Evolutionary conservation across 1,140 invertebrate species (phyloP), one percentile per base, ranked within the genome.

Genomic region (Xylocopa sonorina): DNA sequence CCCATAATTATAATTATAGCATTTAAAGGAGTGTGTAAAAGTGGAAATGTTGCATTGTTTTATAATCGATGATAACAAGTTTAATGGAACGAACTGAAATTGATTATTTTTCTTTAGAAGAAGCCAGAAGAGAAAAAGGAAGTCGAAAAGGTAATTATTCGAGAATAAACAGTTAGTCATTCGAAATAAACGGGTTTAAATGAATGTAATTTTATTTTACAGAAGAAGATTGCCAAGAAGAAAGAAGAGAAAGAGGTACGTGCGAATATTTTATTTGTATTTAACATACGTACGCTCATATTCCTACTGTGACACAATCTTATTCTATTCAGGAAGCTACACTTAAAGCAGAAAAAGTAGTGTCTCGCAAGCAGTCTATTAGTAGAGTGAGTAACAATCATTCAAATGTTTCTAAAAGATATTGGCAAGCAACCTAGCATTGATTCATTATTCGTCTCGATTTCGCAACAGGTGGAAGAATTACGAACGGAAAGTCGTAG

Each of bases 401-500:
- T 18, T 7, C 3, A 12, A 0, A 58, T 38, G 41, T 66, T 9
- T 18, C n/a, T 38, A 6, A 21, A 41, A 21, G n/a, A 29, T 27
- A 32, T 66, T 48, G 1, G 3, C 16, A 34, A 50, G 6, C 18
- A 14, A 38, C 29, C 12, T 34, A 21, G 41, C 51, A 38, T 12
- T 27, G 10, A 73, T 50, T 46, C 48, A 21, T 66, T 32, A 38
- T 43, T 51, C 34, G 4, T 12, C 1, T 27, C 58, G 1, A 55
- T 46, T 76, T 58, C 0, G 5, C 14, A 12, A 43, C 3, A 86
- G 90, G 86, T 93, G 12, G 90, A 93, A 75, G 91, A 92, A 85
- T 73, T 93, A 10, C 89, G 87, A 77, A 84, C 90, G 14, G 92
- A 93, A 81, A 93, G 92, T 43, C 88, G 92, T 78, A 90, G 91